Evolutionary conservation across 2,797 vertebrate species (phyloP).

Genomic region (Thamnophis elegans): DNA sequence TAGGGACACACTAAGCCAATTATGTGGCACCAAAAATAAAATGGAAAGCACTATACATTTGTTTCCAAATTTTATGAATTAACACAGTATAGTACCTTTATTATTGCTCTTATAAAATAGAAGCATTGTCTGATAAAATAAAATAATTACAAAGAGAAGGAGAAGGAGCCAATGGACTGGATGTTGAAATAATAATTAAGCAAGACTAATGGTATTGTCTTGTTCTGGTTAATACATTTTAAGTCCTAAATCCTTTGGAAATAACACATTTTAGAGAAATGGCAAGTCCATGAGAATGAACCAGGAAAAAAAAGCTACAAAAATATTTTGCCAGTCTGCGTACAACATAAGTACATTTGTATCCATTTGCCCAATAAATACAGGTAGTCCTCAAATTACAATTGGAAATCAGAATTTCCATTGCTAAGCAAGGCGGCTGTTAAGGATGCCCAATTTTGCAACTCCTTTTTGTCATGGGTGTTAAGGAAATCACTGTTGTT

Average conservation of each 20-base stretch:
- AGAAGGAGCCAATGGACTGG: neutral
- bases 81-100: slow-evolving; percentile 17
- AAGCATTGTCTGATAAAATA: slow-evolving; percentile 43
- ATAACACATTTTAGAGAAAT: neutral
- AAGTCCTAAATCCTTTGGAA: slow-evolving; percentile 22
- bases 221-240: slow-evolving; percentile 23
- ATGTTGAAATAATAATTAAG: slow-evolving; percentile 45
- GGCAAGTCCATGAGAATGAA: neutral
- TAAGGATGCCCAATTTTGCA: neutral
- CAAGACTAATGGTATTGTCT: slow-evolving; percentile 10
- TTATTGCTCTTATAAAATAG: slow-evolving; percentile 50
- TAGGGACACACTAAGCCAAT: slow-evolving; percentile 43
- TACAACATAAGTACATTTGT: neutral
- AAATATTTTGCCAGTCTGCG: neutral
- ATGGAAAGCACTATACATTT: slow-evolving; percentile 34
- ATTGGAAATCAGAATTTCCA: neutral
- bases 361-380: neutral
- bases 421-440: neutral
- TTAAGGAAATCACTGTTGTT: neutral
- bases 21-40: slow-evolving; percentile 41
- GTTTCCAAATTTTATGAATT: slow-evolving; percentile 40
- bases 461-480: neutral
- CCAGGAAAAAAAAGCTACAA: neutral
- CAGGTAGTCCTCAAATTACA: neutral
- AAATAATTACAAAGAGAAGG: neutral